phyloP scores from a whole-genome alignment of 2,797 vertebrate genomes.

The Microcaecilia unicolor region DNA sequence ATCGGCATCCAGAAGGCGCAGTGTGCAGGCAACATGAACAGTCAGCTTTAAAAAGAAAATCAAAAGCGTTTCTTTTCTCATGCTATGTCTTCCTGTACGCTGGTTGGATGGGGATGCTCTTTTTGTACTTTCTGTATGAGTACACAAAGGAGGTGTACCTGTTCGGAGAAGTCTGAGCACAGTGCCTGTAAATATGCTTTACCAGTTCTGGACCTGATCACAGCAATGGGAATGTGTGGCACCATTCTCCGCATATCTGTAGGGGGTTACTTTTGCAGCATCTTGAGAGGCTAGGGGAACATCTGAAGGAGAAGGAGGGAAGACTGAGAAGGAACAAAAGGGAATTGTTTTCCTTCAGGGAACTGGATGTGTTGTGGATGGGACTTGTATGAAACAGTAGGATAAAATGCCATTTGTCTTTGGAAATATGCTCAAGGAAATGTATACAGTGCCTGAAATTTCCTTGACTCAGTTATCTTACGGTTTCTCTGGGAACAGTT shows the following conservation, averaged over 20 bases:
- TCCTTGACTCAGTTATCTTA: background rate
- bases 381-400: conserved; percentile 20
- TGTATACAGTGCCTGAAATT: conserved; percentile 7
- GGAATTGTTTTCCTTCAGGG: too few relatives aligned
- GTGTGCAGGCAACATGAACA: conserved; percentile 54
- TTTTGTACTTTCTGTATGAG: conserved; percentile 2
- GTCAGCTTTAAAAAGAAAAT: conserved; percentile 1
- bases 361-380: conserved; percentile 13
- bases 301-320: conserved; percentile 3
- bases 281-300: background rate
- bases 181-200: too few relatives aligned
- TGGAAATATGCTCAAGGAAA: conserved; percentile 7
- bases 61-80: conserved; percentile 7
- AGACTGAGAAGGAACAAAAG: too few relatives aligned
- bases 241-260: too few relatives aligned
- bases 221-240: too few relatives aligned
- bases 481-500: background rate
- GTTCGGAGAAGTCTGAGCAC: background rate
- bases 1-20: conserved; percentile 75
- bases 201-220: too few relatives aligned
- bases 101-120: background rate
- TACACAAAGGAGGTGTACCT: background rate
- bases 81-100: conserved; percentile 16
- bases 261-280: background rate
- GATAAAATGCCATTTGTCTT: conserved; percentile 17